Evolutionary conservation across 2,888 invertebrate species (phyloP).

Genomic region (Steinernema hermaphroditum): DNA sequence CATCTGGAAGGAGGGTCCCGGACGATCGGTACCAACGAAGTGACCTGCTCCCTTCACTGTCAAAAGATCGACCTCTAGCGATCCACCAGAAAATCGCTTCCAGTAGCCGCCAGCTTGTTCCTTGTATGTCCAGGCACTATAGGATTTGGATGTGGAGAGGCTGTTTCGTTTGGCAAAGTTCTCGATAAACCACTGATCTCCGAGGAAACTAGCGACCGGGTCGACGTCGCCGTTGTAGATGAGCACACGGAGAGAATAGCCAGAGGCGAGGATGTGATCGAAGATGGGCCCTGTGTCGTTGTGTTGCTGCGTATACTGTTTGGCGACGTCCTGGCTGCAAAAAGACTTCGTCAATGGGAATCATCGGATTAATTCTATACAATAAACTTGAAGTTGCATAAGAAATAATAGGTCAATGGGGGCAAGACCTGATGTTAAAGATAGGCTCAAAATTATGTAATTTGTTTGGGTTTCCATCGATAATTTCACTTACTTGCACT

Average conservation of each 20-base stretch:
- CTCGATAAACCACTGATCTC: conserved; percentile 61
- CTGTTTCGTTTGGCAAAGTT: conserved; percentile 42
- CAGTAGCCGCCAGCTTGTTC: conserved; percentile 34
- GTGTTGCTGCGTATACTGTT: conserved; percentile 50
- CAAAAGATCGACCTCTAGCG: conserved; percentile 49
- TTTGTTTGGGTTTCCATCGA: too few relatives aligned
- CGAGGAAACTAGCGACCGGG: conserved; percentile 55
- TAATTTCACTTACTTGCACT: conserved; percentile 36
- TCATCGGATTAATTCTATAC: too few relatives aligned
- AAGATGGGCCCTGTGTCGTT: conserved; percentile 50
- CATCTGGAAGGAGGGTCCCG: conserved; percentile 78
- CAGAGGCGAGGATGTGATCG: conserved; percentile 52
- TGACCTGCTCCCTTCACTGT: conserved; percentile 74
- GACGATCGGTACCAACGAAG: conserved; percentile 81
- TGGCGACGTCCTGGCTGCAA: conserved; percentile 51
- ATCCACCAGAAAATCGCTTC: conserved; percentile 35
- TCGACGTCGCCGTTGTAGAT: conserved; percentile 59
- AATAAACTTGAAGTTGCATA: too few relatives aligned
- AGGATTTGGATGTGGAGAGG: conserved; percentile 40
- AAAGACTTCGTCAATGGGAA: too few relatives aligned
- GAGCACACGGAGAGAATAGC: conserved; percentile 53
- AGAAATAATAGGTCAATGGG: neutral
- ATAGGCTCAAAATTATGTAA: too few relatives aligned
- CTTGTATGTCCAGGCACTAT: conserved; percentile 44
- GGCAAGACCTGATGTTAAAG: neutral